These are phyloP conservation scores for Ceratotherium simum DNA, from an alignment of 2,113 vertebrate genomes.

Conservation along the genomic window DNA sequence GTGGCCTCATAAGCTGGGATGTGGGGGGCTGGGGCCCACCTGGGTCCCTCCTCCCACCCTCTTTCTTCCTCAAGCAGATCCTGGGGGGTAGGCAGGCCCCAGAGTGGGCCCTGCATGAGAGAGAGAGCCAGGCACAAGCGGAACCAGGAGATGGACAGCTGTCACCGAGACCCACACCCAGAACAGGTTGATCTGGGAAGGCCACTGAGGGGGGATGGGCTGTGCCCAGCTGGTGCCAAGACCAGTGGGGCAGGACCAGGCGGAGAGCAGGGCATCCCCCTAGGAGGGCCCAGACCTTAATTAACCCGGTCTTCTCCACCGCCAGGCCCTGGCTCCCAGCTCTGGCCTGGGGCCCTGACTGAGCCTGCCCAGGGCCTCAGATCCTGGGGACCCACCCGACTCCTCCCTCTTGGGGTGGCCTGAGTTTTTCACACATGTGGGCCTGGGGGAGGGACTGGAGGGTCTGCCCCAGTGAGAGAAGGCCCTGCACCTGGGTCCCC, in stretches of 20 bases:
- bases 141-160: background rate
- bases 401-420: background rate
- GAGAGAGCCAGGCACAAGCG: background rate
- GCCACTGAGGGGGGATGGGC: slow-evolving; percentile 47
- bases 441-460: background rate
- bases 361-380: background rate
- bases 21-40: background rate
- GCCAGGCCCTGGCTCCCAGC: slow-evolving; percentile 10
- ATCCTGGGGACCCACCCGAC: background rate
- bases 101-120: background rate
- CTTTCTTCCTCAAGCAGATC: background rate
- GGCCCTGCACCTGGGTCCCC: background rate
- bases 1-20: background rate
- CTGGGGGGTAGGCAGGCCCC: background rate
- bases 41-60: background rate
- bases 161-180: slow-evolving; percentile 72
- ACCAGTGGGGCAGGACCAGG: slow-evolving; percentile 45
- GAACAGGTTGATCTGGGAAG: slow-evolving; percentile 76
- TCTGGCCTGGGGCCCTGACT: background rate
- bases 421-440: background rate
- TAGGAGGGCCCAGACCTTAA: slow-evolving; percentile 63
- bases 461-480: background rate
- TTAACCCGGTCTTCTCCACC: slow-evolving; percentile 34
- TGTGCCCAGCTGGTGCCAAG: slow-evolving; percentile 49
- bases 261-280: slow-evolving; percentile 18